Evolutionary conservation across 2,797 vertebrate species (phyloP).

Genomic region (Poeciliopsis infans): DNA sequence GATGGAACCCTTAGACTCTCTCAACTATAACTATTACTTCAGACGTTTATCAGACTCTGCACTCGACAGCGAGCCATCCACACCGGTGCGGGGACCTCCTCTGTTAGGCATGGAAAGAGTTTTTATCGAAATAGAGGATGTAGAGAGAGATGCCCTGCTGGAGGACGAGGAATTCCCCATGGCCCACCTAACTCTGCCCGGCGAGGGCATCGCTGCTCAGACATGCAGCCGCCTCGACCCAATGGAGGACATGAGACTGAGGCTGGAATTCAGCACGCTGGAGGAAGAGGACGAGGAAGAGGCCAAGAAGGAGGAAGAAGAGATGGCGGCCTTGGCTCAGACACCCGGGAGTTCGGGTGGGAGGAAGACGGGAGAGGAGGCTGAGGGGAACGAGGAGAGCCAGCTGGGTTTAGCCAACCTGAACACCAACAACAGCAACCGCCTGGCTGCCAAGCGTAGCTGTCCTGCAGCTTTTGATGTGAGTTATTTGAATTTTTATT

Average conservation of each 20-base stretch:
- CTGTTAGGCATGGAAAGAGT: slow-evolving; percentile 76
- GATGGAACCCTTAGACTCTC: slow-evolving; percentile 81
- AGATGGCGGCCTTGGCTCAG: slow-evolving; percentile 81
- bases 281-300: slow-evolving; percentile 80
- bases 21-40: slow-evolving; percentile 90
- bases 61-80: slow-evolving; percentile 85
- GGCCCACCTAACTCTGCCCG: slow-evolving; percentile 55
- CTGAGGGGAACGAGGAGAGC: slow-evolving; percentile 70
- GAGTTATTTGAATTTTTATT: slow-evolving; percentile 58
- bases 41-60: slow-evolving; percentile 88
- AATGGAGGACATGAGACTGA: slow-evolving; percentile 84
- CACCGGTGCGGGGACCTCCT: slow-evolving; percentile 80
- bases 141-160: slow-evolving; percentile 84
- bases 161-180: slow-evolving; percentile 81
- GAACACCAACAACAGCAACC: slow-evolving; percentile 92
- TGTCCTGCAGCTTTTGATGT: slow-evolving; percentile 86
- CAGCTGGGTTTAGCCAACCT: slow-evolving; percentile 78
- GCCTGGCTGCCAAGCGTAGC: slow-evolving; percentile 80
- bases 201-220: slow-evolving; percentile 79
- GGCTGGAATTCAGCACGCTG: slow-evolving; percentile 83
- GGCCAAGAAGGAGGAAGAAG: slow-evolving; percentile 76
- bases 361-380: slow-evolving; percentile 56
- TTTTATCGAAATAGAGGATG: slow-evolving; percentile 86
- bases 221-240: slow-evolving; percentile 81
- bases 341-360: slow-evolving; percentile 60